Percentiles rank a stretch among this genome's conserved stretches.
Evolutionary conservation across 2,797 vertebrate species (phyloP).

Genomic region (Pitangus sulphuratus): DNA sequence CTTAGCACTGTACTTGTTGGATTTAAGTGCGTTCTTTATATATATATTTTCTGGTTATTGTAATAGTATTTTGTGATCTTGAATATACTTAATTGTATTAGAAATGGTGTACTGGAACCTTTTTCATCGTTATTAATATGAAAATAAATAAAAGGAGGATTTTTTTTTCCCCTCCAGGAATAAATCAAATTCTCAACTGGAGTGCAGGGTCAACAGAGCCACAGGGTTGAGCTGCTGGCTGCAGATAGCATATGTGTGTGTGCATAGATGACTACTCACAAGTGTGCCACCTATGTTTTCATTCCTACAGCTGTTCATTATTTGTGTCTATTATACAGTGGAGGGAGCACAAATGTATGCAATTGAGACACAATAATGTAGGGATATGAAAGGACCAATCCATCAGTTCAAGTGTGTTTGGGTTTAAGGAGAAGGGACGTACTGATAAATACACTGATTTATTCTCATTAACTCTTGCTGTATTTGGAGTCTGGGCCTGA

Average conservation of each 20-base stretch:
- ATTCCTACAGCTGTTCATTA: constrained; percentile 49
- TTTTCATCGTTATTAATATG: constrained; percentile 1
- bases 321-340: constrained; percentile 34
- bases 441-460: constrained; percentile 60
- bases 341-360: constrained; percentile 41
- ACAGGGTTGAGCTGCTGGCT: constrained; percentile 30
- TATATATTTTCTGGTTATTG: constrained; percentile 41
- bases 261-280: background rate
- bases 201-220: constrained; percentile 14
- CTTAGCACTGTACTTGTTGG: constrained; percentile 3
- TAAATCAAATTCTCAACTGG: constrained; percentile 11
- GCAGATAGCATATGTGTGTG: background rate
- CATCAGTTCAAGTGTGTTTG: constrained; percentile 69
- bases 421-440: constrained; percentile 1
- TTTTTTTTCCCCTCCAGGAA: background rate
- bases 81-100: constrained; percentile 64
- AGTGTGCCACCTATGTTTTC: constrained; percentile 36
- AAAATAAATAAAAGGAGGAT: constrained; percentile 23
- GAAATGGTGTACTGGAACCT: background rate
- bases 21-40: constrained; percentile 54
- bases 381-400: constrained; percentile 54
- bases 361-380: constrained; percentile 41
- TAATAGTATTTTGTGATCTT: constrained; percentile 29
- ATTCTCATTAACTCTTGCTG: background rate
- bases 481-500: background rate